Evolutionary conservation across 2,888 invertebrate species (phyloP).

Genomic region (Entomobrya proxima): DNA sequence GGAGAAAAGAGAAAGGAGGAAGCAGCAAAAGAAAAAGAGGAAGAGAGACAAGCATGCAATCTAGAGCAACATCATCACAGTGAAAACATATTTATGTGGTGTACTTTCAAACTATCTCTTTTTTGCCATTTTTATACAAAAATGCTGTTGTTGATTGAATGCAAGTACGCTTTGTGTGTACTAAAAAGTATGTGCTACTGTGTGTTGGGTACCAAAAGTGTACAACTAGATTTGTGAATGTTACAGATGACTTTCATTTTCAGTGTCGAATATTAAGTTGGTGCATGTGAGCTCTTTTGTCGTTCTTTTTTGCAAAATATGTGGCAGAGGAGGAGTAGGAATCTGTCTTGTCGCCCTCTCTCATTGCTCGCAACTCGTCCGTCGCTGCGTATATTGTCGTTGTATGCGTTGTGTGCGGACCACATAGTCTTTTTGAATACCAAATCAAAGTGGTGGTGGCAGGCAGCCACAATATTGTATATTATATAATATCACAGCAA

Average conservation of each 20-base stretch:
- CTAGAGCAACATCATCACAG: neutral
- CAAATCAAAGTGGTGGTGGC: conserved; percentile 52
- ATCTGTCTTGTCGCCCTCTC: conserved; percentile 11
- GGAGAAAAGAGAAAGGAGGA: neutral
- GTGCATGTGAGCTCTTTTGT: conserved; percentile 53
- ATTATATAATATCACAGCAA: neutral
- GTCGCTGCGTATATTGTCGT: neutral
- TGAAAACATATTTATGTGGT: conserved; percentile 25
- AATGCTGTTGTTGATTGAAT: conserved; percentile 51
- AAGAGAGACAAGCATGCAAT: neutral
- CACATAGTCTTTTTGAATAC: conserved; percentile 60
- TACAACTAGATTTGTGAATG: conserved; percentile 61
- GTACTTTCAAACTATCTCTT: neutral
- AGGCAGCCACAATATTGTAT: conserved; percentile 16
- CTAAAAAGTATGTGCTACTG: conserved; percentile 9
- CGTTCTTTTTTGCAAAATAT: conserved; percentile 25
- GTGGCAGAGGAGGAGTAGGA: neutral
- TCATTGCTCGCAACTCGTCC: neutral
- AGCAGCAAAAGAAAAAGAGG: neutral
- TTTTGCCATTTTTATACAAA: neutral
- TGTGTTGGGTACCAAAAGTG: neutral
- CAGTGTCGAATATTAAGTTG: conserved; percentile 64
- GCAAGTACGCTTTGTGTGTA: conserved; percentile 33
- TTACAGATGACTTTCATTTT: conserved; percentile 65
- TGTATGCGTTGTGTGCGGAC: conserved; percentile 8